Base-by-base conservation (phyloP, 2,797 vertebrate species). In the Gymnoscopelus microlampas region DNA sequence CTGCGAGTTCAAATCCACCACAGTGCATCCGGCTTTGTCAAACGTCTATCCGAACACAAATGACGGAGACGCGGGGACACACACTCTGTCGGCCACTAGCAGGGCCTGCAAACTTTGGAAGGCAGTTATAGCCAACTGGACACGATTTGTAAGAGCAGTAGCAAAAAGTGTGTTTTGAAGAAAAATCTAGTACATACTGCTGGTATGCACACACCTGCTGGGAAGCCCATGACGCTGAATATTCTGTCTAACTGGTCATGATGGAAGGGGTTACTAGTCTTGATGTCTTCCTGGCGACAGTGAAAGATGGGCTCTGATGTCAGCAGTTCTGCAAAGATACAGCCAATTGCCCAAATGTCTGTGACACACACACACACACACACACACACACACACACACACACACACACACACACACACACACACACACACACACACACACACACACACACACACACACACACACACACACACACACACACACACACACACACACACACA, bases 281-380 rank as follows among this genome's bases (percentile, higher is more conserved):
- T 99, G 93, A 98, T 98, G 92, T 98, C 97, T 89, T 98, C 97
- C 87, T 99, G 97, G 83, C 97, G 97, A 93, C 97, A 99, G 88
- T 99, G 97, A 88, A 99, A 99, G 87, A 99, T 99, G 61, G 97
- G 97, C 87, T 99, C 97, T 0, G 97, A 99, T 48, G 97, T 99
- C 87, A 98, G 93, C 29, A 99, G 91, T 89, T 99, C 97, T 3
- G 97, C 97, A 89, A 99, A 99, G 94, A 99, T 99, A 87, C 97
- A 99, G 86, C 97, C 97, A 57, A 99, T 98, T 14, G 97, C 97
- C 97, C 97, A 99, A 83, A 99, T 99, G 91, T 99, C 97, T 99
- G 78, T 29, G 1, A 14, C 9, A 73, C 1, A 1, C 0, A 74
- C 13, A 50, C 5, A 64, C 62, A 74, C 29, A 81, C 23, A 69